Base-by-base conservation (phyloP, 2,797 vertebrate species). In the Erpetoichthys calabaricus region DNA sequence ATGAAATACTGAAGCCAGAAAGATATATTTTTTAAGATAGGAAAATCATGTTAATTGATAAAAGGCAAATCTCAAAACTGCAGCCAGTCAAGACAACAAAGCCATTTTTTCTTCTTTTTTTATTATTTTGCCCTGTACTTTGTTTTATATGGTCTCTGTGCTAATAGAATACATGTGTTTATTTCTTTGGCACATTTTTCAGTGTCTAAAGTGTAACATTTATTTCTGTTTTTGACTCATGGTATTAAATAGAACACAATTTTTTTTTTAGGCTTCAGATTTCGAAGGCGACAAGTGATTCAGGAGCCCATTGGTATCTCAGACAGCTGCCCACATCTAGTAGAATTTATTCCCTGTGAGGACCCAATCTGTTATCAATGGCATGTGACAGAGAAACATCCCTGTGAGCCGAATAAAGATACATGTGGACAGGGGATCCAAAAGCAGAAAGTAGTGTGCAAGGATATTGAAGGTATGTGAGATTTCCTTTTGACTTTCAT, bases 311-410 rank as follows among this genome's bases (percentile, higher is more conserved):
- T 72, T n/a, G 78, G 71, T 50, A 65, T 69, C 6, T 53, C 56
- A 2, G 79, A 78, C 1, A 72, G 55, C 1, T 97, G 92, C 66
- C 87, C 88, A 0, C 92, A 95, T 61, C 68, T 93, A 65, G 62
- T 78, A 10, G 94, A 98, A 73, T 86, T 83, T 42, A 65, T 91
- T 62, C 89, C 87, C 3, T 98, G 95, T 44, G 94, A 97, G 3
- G 86, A 93, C 51, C 88, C 90, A 0, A 5, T 65, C 54, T 98
- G 95, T 52, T 89, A 85, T 3, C 67, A 63, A 64, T 97, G 94
- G 95, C 64, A 68, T 5, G 8, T 82, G 41, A 77, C 73, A 55
- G 68, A 72, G 0, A 82, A 83, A 68, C 82, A 77, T 8, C 1
- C 62, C 3, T 98, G 94, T 50, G 63, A 83, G 6, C 68, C 89